Percentiles rank a stretch among this genome's conserved stretches.
Evolutionary conservation across 2,797 vertebrate species (phyloP).

Genomic region (Valencia hispanica): DNA sequence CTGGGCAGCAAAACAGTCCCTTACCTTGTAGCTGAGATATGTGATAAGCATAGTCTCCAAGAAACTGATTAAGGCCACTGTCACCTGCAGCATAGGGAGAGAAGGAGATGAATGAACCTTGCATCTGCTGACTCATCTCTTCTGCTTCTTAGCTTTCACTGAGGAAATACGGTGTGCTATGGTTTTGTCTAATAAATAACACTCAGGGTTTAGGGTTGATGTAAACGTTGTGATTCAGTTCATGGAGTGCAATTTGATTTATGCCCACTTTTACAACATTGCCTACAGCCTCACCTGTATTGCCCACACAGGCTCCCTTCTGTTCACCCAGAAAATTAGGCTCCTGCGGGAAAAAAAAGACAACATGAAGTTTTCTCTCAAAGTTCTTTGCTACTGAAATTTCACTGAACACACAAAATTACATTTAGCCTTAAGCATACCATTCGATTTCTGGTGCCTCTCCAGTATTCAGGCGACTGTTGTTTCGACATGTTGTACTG

Average conservation of each 20-base stretch:
- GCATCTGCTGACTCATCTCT: slow-evolving; percentile 23
- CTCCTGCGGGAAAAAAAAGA: slow-evolving; percentile 62
- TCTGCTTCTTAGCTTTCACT: slow-evolving; percentile 23
- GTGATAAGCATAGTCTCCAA: slow-evolving; percentile 88
- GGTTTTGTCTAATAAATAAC: slow-evolving; percentile 33
- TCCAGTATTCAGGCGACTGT: slow-evolving; percentile 38
- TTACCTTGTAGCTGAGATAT: slow-evolving; percentile 90
- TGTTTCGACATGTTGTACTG: slow-evolving; percentile 62
- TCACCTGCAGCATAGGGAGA: slow-evolving; percentile 75
- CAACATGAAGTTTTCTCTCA: not conserved
- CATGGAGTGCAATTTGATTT: slow-evolving; percentile 33
- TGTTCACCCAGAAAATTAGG: slow-evolving; percentile 84
- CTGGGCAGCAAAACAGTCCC: not conserved
- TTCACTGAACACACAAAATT: not conserved
- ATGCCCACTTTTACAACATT: slow-evolving; percentile 10
- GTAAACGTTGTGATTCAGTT: slow-evolving; percentile 9
- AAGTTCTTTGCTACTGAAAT: not conserved
- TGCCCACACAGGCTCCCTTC: slow-evolving; percentile 82
- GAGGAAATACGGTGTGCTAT: not conserved
- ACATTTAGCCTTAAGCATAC: slow-evolving; percentile 56
- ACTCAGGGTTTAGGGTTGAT: slow-evolving; percentile 10
- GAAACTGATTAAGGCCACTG: slow-evolving; percentile 89
- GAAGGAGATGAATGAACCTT: slow-evolving; percentile 30
- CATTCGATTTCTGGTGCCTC: slow-evolving; percentile 71
- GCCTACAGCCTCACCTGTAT: slow-evolving; percentile 80